Conservation (phyloP, 2,888 invertebrate genomes). For the Loripinus fragilis region DNA sequence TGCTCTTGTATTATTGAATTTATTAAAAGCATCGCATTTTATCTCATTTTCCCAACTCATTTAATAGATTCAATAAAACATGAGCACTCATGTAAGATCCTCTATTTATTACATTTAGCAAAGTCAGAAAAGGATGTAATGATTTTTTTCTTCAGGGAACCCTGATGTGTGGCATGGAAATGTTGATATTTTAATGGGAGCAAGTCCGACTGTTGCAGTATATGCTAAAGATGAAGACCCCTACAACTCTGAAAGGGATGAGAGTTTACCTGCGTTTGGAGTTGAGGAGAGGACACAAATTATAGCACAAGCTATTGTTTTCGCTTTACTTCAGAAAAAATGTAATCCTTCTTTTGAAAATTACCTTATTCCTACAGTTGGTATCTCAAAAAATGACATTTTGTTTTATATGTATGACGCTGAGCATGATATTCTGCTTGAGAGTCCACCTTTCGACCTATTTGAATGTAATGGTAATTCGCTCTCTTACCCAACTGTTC, state of each 20-base stretch:
- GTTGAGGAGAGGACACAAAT: neutral
- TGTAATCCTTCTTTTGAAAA: conserved; percentile 11
- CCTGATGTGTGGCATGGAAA: neutral
- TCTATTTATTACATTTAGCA: no score
- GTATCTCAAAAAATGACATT: neutral
- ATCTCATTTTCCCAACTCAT: no score
- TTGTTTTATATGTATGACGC: conserved; percentile 27
- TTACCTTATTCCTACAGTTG: conserved; percentile 21
- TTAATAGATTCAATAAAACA: no score
- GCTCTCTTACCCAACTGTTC: neutral
- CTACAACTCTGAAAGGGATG: neutral
- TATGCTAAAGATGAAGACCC: neutral
- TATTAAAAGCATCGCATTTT: no score
- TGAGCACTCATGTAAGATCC: no score
- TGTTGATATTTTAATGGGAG: conserved; percentile 9
- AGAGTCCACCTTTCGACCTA: neutral
- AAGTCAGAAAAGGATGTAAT: no score
- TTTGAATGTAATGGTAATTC: neutral
- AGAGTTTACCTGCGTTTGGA: neutral
- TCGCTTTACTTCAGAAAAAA: conserved; percentile 15
- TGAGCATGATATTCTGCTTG: conserved; percentile 21
- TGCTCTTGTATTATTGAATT: no score
- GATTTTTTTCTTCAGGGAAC: conserved; percentile 5
- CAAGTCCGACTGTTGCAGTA: conserved; percentile 1
- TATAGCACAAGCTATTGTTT: conserved; percentile 12